Percentiles rank a stretch among this genome's conserved stretches.
phyloP scores from a whole-genome alignment of 1,140 invertebrate genomes.

The Lordiphosa collinella region DNA sequence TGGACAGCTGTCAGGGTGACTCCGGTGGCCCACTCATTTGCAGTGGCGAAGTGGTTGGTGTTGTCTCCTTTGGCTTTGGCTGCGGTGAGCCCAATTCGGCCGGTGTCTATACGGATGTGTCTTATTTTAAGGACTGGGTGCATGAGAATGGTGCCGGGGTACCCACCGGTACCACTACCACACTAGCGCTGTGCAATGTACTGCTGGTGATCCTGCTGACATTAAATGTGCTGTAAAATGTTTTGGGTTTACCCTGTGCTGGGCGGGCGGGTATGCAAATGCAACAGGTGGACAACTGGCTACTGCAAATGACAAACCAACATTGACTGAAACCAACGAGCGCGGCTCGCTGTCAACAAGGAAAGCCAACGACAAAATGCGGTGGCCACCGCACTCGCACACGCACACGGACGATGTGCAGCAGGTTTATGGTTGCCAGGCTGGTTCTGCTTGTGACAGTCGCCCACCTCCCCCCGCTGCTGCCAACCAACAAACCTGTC shows the following conservation, averaged over 20 bases:
- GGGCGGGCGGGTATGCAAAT: not conserved
- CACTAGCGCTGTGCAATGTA: not conserved
- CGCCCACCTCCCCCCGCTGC: not conserved
- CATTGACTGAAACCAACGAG: conserved; percentile 54
- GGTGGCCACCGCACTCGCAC: conserved; percentile 19
- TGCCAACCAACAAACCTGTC: not conserved
- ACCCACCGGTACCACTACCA: not conserved
- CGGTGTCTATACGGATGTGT: conserved; percentile 87
- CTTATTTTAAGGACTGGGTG: conserved; percentile 81
- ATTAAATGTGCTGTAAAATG: not conserved
- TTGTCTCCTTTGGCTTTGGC: conserved; percentile 85
- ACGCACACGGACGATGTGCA: conserved; percentile 1
- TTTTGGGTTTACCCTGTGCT: not conserved
- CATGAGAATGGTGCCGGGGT: not conserved
- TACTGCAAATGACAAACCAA: conserved; percentile 58
- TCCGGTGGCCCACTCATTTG: conserved; percentile 64
- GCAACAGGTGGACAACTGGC: conserved; percentile 9
- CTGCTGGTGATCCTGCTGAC: not conserved
- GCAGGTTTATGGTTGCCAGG: conserved; percentile 43
- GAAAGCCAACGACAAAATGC: conserved; percentile 30
- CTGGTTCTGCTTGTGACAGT: conserved; percentile 49
- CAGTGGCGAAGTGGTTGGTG: conserved; percentile 79
- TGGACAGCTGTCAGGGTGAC: conserved; percentile 64
- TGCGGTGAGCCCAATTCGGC: conserved; percentile 85
- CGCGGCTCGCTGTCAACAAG: conserved; percentile 1